Evolutionary conservation across 1,140 invertebrate species (phyloP).

Genomic region (Anoplophora glabripennis): DNA sequence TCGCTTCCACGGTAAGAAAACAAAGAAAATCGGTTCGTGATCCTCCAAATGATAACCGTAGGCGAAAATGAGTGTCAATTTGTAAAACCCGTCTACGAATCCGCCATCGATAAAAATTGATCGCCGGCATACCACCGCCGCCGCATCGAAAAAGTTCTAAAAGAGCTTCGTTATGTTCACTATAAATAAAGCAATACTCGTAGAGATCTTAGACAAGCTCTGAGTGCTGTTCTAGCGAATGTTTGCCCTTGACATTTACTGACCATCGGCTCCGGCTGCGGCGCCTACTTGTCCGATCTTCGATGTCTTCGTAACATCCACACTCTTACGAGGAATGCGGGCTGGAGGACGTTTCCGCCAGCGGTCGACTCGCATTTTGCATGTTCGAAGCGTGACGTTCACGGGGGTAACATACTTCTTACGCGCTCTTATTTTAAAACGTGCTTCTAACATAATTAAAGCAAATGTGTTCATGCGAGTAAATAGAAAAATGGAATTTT

Average conservation of each 20-base stretch:
- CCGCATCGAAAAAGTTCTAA: not conserved
- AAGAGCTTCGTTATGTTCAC: conserved; percentile 10
- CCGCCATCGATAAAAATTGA: too few species aligned
- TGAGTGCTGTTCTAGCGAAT: conserved; percentile 21
- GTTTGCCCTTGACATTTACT: conserved; percentile 26
- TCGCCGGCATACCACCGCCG: too few species aligned
- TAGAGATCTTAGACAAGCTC: conserved; percentile 18
- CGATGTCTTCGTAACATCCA: conserved; percentile 21
- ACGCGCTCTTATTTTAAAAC: too few species aligned
- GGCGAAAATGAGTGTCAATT: too few species aligned
- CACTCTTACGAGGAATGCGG: conserved; percentile 11
- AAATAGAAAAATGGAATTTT: too few species aligned
- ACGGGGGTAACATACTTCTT: too few species aligned
- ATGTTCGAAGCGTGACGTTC: not conserved
- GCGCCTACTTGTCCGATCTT: conserved; percentile 20
- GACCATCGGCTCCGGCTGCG: conserved; percentile 18
- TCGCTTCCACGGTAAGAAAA: too few species aligned
- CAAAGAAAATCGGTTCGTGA: too few species aligned
- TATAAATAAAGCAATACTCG: conserved; percentile 19
- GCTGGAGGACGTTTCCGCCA: conserved; percentile 1
- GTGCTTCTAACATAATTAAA: too few species aligned
- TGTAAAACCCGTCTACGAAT: too few species aligned
- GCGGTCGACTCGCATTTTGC: not conserved
- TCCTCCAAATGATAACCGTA: too few species aligned
- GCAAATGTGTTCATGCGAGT: too few species aligned